Percentiles rank a stretch among this genome's conserved stretches.
Conservation (phyloP, 1,140 invertebrate species). For the Megalopta genalis region DNA sequence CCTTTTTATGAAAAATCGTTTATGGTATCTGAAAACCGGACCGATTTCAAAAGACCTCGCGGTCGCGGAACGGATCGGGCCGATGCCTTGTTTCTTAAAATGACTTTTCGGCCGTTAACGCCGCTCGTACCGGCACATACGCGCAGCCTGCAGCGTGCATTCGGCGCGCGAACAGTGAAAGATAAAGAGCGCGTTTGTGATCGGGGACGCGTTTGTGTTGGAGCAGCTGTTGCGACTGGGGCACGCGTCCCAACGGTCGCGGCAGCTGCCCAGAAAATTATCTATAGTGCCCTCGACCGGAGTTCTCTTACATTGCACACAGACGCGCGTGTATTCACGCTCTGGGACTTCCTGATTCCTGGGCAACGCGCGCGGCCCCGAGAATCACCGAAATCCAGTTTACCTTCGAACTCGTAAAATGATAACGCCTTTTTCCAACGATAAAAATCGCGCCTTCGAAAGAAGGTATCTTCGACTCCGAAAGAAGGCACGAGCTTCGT, state of each 20-base stretch:
- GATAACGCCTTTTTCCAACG: too few relatives aligned
- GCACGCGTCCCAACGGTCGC: constrained; percentile 78
- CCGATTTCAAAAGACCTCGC: too few relatives aligned
- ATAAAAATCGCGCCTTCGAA: too few relatives aligned
- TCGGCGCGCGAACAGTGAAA: constrained; percentile 36
- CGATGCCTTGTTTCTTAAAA: constrained; percentile 26
- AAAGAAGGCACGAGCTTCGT: too few relatives aligned
- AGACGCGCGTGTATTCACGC: too few relatives aligned
- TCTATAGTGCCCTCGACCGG: constrained; percentile 58
- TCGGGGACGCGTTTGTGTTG: constrained; percentile 58
- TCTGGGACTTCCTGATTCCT: neutral
- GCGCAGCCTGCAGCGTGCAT: constrained; percentile 35
- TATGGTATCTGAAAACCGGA: neutral
- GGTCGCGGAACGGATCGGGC: neutral
- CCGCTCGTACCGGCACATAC: constrained; percentile 1
- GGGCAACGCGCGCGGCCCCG: neutral
- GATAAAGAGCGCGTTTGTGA: constrained; percentile 60
- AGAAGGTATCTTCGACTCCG: too few relatives aligned
- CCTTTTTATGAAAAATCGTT: neutral
- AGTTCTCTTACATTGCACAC: constrained; percentile 54
- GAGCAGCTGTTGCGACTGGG: constrained; percentile 72
- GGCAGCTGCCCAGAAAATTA: constrained; percentile 76
- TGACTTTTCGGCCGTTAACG: constrained; percentile 64
- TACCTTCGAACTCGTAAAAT: too few relatives aligned
- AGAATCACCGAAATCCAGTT: neutral